Conservation (phyloP, 1,140 invertebrate genomes). For the Asbolus verrucosus region DNA sequence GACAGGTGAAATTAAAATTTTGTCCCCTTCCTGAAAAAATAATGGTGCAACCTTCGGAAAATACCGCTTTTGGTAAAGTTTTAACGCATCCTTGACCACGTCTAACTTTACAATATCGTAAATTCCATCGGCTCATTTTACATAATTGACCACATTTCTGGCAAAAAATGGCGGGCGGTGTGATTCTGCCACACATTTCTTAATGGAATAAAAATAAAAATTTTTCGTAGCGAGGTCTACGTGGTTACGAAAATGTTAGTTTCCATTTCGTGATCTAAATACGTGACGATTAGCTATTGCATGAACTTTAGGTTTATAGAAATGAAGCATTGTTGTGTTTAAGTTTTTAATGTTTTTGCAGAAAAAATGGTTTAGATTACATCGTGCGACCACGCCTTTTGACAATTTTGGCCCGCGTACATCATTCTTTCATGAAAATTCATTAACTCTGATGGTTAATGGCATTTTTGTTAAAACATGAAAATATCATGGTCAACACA, state of each 20-base stretch:
- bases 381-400: background rate
- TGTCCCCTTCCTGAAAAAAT: too few relatives aligned
- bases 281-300: conserved; percentile 10
- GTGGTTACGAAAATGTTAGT: background rate
- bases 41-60: too few relatives aligned
- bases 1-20: background rate
- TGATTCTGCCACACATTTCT: background rate
- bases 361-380: background rate
- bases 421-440: background rate
- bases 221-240: too few relatives aligned
- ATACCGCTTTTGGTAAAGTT: background rate
- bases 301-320: too few relatives aligned
- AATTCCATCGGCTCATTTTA: too few relatives aligned
- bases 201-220: background rate
- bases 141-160: conserved; percentile 13
- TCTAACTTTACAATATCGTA: too few relatives aligned
- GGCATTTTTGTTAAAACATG: background rate
- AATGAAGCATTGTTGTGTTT: background rate
- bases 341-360: conserved; percentile 14
- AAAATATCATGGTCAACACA: conserved; percentile 2
- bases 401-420: background rate
- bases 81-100: conserved; percentile 29
- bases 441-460: background rate
- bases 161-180: too few relatives aligned
- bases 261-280: conserved; percentile 17